phyloP scores from a whole-genome alignment of 1,140 invertebrate species.

The Zaprionus taronus region DNA sequence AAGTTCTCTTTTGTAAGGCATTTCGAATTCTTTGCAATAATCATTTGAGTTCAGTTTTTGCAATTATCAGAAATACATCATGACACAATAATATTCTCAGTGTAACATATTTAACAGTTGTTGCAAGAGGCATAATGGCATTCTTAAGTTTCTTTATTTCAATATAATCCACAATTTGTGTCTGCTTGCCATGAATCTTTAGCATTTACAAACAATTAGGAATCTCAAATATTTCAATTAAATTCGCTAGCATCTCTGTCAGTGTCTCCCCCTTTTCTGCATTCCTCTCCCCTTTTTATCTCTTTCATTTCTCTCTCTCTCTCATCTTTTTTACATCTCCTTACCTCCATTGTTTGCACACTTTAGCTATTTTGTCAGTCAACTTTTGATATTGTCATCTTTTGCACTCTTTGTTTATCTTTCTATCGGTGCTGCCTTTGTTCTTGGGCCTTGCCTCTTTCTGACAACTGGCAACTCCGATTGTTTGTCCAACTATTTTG shows the following conservation, averaged over 20 bases:
- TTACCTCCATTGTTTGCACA: background rate
- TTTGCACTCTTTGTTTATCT: constrained; percentile 20
- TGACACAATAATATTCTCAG: too few relatives aligned
- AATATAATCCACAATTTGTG: background rate
- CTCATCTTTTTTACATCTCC: background rate
- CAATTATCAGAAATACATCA: too few relatives aligned
- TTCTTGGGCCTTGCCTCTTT: background rate
- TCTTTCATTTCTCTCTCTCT: background rate
- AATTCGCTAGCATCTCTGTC: background rate
- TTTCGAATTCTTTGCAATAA: too few relatives aligned
- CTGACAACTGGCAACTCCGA: constrained; percentile 15
- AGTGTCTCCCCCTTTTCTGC: background rate
- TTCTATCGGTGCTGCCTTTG: constrained; percentile 20
- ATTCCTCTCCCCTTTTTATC: background rate
- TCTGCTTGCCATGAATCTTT: background rate
- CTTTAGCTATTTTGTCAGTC: constrained; percentile 10
- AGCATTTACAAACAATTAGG: background rate
- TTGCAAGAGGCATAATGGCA: too few relatives aligned
- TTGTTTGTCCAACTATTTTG: constrained; percentile 40
- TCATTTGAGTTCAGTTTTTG: too few relatives aligned
- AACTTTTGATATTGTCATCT: constrained; percentile 26
- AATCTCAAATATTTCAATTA: constrained; percentile 2
- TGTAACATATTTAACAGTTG: too few relatives aligned
- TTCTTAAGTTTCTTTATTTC: background rate
- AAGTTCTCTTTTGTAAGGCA: fast-evolving